Percentiles rank a stretch among this genome's conserved stretches.
These are phyloP conservation scores for Clitarchus hookeri DNA, from an alignment of 2,888 invertebrate genomes.

Conservation along the genomic window DNA sequence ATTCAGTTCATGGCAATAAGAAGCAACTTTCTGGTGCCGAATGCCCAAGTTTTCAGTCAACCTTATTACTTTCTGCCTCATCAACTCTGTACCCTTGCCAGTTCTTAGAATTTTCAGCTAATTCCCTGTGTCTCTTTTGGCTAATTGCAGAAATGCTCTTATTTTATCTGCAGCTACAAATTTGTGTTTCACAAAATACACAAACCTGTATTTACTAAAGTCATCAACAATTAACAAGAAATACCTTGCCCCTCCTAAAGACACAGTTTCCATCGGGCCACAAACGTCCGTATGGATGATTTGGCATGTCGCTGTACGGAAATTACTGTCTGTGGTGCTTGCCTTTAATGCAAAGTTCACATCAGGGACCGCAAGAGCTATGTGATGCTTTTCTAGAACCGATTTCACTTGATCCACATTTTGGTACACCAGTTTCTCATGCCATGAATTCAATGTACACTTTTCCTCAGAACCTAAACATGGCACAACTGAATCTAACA, in stretches of 20 bases:
- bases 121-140: neutral
- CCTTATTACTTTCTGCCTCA: neutral
- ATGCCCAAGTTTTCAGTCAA: neutral
- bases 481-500: too few relatives aligned
- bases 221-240: too few relatives aligned
- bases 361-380: too few relatives aligned
- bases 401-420: too few relatives aligned
- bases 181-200: neutral
- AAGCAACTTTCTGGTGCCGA: neutral
- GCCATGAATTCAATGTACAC: too few relatives aligned
- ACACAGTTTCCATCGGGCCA: neutral
- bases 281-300: neutral
- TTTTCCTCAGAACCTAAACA: too few relatives aligned
- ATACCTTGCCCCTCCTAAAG: neutral
- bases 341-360: too few relatives aligned
- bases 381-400: too few relatives aligned
- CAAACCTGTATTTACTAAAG: too few relatives aligned
- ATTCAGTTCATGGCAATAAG: neutral
- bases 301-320: neutral
- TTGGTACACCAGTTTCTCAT: too few relatives aligned
- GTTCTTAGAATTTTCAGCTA: neutral
- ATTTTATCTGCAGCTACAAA: neutral
- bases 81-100: neutral
- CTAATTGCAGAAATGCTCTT: neutral
- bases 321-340: neutral